Evolutionary conservation across 2,113 vertebrate species (phyloP), one percentile per base, ranked within the genome.

Genomic region (Periophthalmodon schlosseri): DNA sequence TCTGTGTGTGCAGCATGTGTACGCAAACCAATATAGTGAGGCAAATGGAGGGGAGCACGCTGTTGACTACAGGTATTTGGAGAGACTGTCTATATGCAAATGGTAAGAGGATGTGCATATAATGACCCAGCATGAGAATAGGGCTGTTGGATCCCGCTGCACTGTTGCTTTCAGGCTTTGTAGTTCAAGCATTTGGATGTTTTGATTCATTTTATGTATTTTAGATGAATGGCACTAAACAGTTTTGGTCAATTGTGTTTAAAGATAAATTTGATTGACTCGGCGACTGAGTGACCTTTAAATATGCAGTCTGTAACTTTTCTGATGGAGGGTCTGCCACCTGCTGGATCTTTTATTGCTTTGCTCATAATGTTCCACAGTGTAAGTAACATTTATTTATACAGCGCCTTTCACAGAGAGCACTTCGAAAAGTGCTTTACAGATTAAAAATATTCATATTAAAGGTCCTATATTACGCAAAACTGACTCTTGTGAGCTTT

Each of bases 11-110:
- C 56, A 33, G 54, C 52, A 28, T 76, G 71, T 72, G 65, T 56
- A 79, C 68, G 61, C 60, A 33, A 68, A 61, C 66, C 82, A 82
- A 80, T 79, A 86, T 75, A 71, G 81, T 69, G 75, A 60, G 23
- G 83, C 75, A 89, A 88, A 89, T 88, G 85, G 86, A 84, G 69
- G 78, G 49, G 60, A 72, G 83, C 75, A 61, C 81, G 66, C 33
- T 83, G 74, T 79, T 87, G 86, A 84, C 82, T 87, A 75, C 74
- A 81, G 82, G 77, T 86, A 85, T 85, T 86, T 83, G 85, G 68
- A 44, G 78, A 91, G 87, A 91, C 86, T 91, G 88, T 92, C 88
- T 90, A 89, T 90, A 91, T 92, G 90, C 88, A 91, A 93, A 93
- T 91, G 74, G 74, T 78, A 84, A 86, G 73, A 84, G 83, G 82